Percentiles rank a stretch among this genome's conserved stretches.
Conservation (phyloP, 2,888 invertebrate species). For the Patella pellucida region DNA sequence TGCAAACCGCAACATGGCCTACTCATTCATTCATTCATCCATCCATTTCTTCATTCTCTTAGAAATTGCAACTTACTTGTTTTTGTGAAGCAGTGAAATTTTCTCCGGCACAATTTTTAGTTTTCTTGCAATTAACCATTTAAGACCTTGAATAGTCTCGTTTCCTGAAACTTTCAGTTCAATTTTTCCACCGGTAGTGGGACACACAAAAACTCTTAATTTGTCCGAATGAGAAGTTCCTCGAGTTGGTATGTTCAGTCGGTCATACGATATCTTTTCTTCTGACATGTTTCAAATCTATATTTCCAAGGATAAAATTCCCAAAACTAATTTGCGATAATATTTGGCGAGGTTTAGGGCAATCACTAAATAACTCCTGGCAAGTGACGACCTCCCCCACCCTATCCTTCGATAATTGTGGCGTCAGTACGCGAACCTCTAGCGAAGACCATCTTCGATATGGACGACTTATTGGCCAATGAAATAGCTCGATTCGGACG, state of each 20-base stretch:
- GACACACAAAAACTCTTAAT: slow-evolving; percentile 5
- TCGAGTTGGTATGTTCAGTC: background rate
- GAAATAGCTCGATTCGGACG: background rate
- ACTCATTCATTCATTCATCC: too few relatives aligned
- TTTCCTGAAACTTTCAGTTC: background rate
- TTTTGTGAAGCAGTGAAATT: background rate
- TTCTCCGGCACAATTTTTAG: slow-evolving; percentile 4
- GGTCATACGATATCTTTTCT: background rate
- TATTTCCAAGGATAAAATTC: background rate
- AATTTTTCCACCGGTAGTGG: slow-evolving; percentile 1
- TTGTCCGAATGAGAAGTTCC: slow-evolving; percentile 7
- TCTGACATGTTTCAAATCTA: slow-evolving; percentile 3
- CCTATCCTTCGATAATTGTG: background rate
- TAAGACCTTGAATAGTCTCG: background rate
- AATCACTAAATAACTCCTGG: background rate
- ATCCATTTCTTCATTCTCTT: too few relatives aligned
- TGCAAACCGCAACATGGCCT: slow-evolving; percentile 4
- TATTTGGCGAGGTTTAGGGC: slow-evolving; percentile 4
- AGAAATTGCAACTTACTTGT: background rate
- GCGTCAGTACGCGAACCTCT: slow-evolving; percentile 11
- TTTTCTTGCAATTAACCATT: background rate
- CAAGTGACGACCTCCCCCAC: slow-evolving; percentile 9
- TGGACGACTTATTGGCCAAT: background rate
- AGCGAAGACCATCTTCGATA: slow-evolving; percentile 10
- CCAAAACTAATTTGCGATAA: background rate